These are phyloP conservation scores for Aurelia coerulea DNA, from an alignment of 30 jellyfish, hydroid and myxozoan genomes.

Conservation along the genomic window DNA sequence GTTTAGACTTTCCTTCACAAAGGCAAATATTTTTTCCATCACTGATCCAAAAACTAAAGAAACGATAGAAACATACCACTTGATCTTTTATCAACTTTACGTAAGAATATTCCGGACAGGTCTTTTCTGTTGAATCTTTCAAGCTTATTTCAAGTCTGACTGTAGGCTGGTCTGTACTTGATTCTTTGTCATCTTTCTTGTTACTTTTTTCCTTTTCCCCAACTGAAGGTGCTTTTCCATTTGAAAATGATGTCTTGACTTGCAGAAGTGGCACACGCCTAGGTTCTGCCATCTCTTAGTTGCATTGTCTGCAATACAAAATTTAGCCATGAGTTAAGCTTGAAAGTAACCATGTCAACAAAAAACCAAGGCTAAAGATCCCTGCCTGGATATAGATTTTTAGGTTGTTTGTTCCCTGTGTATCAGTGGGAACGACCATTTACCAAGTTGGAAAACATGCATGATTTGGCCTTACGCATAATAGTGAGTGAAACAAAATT, in stretches of 20 bases:
- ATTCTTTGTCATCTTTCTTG: neutral
- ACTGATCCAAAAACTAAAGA: neutral
- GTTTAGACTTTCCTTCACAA: too few relatives aligned
- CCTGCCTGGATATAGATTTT: too few relatives aligned
- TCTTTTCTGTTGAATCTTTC: conserved; percentile 63
- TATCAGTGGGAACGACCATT: too few relatives aligned
- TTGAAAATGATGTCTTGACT: conserved; percentile 20
- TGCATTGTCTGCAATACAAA: conserved; percentile 5
- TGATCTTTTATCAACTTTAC: conserved; percentile 24
- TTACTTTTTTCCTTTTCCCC: conserved; percentile 4
- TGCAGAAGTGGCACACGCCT: conserved; percentile 71
- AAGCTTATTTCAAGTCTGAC: conserved; percentile 54
- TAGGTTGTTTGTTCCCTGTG: too few relatives aligned
- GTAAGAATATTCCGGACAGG: conserved; percentile 80
- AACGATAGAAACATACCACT: conserved; percentile 11
- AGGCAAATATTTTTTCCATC: too few relatives aligned
- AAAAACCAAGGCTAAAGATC: too few relatives aligned
- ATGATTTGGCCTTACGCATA: too few relatives aligned
- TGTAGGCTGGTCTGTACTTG: conserved; percentile 17
- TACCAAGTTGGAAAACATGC: too few relatives aligned
- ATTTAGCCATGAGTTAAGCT: too few relatives aligned
- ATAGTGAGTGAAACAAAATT: too few relatives aligned
- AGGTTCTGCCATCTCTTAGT: conserved; percentile 71
- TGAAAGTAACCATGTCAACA: too few relatives aligned
- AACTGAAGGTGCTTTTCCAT: conserved; percentile 16